Conservation (phyloP, 2,113 vertebrate genomes). For the Noctilio leporinus region DNA sequence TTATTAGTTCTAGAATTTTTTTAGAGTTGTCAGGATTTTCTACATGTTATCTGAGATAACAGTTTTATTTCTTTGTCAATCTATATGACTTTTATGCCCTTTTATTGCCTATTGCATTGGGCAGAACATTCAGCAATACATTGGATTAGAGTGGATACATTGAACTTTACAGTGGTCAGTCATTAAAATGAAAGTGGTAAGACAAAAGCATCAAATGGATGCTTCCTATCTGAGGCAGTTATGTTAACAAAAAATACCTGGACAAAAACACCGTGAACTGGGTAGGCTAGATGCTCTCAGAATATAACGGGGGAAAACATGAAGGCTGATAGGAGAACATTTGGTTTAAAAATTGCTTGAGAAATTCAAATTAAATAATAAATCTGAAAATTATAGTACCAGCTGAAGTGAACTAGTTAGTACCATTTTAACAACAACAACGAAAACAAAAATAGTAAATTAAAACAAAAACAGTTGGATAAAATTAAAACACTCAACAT, state of each 20-base stretch:
- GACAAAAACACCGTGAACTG: neutral
- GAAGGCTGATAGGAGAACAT: neutral
- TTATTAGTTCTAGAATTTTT: neutral
- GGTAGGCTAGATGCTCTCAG: neutral
- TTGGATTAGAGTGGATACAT: neutral
- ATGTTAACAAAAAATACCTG: neutral
- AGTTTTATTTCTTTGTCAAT: neutral
- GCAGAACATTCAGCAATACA: neutral
- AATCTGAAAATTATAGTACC: neutral
- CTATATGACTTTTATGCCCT: neutral
- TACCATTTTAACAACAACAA: neutral
- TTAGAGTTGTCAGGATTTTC: neutral
- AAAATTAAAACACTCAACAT: neutral
- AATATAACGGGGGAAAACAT: neutral
- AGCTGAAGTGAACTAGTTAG: neutral
- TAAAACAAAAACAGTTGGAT: neutral
- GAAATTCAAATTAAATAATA: slow-evolving; percentile 15
- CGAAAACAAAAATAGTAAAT: neutral
- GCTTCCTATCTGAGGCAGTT: neutral
- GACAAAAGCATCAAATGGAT: neutral
- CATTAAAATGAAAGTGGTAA: neutral
- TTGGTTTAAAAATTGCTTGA: neutral
- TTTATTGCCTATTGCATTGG: neutral
- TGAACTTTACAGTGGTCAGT: neutral
- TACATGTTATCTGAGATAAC: neutral